These are phyloP conservation scores for Ctenodactylus gundi DNA, from an alignment of 2,113 vertebrate species.

Conservation along the genomic window DNA sequence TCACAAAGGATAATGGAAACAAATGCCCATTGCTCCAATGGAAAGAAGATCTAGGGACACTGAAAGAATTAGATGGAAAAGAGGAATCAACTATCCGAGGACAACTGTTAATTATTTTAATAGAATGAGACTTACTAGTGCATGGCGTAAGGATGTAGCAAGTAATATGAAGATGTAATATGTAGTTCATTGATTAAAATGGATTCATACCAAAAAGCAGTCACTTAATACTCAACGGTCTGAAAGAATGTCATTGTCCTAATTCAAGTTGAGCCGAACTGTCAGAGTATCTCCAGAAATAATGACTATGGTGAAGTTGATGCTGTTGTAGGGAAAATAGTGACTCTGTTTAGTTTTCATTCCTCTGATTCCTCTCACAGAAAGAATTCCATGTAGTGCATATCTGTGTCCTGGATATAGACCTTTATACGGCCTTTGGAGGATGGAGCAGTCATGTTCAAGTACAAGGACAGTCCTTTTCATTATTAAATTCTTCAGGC, in stretches of 20 bases:
- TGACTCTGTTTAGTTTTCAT: neutral
- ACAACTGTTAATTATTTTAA: conserved; percentile 49
- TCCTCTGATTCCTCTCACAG: neutral
- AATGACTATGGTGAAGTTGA: conserved; percentile 7
- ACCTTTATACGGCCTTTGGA: neutral
- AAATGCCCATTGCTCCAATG: conserved; percentile 18
- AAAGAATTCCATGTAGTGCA: conserved; percentile 23
- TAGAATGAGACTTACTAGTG: neutral
- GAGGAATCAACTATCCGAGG: conserved; percentile 15
- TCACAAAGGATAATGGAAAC: too few species aligned
- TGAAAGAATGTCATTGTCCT: conserved; percentile 41
- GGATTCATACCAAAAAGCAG: conserved; percentile 46
- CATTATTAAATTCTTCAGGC: neutral
- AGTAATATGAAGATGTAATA: neutral
- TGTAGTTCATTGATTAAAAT: conserved; percentile 40
- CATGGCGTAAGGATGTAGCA: neutral
- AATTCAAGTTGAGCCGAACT: conserved; percentile 27
- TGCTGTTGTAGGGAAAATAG: neutral
- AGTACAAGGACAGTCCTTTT: neutral
- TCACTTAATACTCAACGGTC: neutral
- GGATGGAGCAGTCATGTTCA: neutral
- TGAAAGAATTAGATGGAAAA: conserved; percentile 17
- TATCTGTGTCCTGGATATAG: conserved; percentile 1
- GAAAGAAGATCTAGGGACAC: conserved; percentile 12
- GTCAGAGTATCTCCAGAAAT: conserved; percentile 13